Conservation (phyloP, 2,888 invertebrate species). For the Hanleya hanleyi region DNA sequence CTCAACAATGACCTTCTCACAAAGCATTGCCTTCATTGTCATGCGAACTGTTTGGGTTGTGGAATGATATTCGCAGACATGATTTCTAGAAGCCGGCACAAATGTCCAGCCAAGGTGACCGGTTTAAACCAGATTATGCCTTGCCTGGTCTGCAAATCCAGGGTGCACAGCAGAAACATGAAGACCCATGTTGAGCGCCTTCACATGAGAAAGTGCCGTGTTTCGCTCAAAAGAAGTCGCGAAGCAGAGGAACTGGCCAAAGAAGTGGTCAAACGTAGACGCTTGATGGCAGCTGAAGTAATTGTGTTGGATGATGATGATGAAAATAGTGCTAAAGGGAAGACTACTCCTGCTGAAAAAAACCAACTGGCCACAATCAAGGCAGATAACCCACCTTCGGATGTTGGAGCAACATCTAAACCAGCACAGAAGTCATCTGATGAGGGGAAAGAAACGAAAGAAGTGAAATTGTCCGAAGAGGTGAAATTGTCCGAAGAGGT, state of each 20-base stretch:
- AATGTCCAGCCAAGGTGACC: conserved; percentile 51
- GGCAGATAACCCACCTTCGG: too few relatives aligned
- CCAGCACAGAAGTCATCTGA: too few relatives aligned
- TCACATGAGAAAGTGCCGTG: conserved; percentile 58
- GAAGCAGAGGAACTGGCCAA: conserved; percentile 7
- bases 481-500: too few relatives aligned
- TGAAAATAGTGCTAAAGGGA: too few relatives aligned
- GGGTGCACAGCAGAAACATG: neutral
- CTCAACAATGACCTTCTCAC: conserved; percentile 63
- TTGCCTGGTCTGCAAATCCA: neutral
- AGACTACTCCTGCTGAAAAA: too few relatives aligned
- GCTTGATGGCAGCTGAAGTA: neutral
- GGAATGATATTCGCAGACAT: conserved; percentile 63
- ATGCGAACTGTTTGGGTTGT: conserved; percentile 63
- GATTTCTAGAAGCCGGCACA: conserved; percentile 51
- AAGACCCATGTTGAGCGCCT: conserved; percentile 43
- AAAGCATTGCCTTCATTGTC: conserved; percentile 60
- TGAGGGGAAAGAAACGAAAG: too few relatives aligned
- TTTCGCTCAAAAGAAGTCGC: conserved; percentile 43
- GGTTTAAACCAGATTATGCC: neutral
- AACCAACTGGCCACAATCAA: too few relatives aligned
- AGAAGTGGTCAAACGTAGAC: neutral
- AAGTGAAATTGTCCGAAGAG: too few relatives aligned
- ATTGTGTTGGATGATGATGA: neutral
- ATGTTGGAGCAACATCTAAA: too few relatives aligned